Evolutionary conservation across 2,113 vertebrate species (phyloP).

Genomic region (Antechinus flavipes): DNA sequence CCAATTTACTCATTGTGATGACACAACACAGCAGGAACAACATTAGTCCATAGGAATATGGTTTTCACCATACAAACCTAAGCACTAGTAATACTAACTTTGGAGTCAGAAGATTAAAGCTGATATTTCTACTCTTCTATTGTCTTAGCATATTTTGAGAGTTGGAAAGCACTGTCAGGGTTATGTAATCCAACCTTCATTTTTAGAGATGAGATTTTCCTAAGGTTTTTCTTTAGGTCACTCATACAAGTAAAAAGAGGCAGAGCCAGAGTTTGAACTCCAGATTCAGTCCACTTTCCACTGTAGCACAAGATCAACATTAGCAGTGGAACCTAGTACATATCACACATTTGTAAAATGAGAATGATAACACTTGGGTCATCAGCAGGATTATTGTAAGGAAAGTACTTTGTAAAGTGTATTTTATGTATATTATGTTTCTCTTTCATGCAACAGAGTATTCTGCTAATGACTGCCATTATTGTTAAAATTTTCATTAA

Average conservation of each 20-base stretch:
- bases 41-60: neutral
- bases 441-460: neutral
- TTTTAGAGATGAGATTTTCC: too few relatives aligned
- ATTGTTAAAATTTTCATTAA: neutral
- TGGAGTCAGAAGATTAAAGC: neutral
- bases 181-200: neutral
- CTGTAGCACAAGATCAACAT: neutral
- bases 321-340: neutral
- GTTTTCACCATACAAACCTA: neutral
- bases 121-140: neutral
- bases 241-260: neutral
- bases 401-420: neutral
- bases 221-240: neutral
- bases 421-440: neutral
- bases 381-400: neutral
- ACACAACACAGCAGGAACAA: neutral
- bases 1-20: neutral
- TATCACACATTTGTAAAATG: conserved; percentile 1
- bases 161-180: neutral
- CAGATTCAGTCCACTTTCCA: neutral
- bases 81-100: neutral
- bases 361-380: neutral
- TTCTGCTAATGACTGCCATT: neutral
- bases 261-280: neutral
- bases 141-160: neutral